Conservation (phyloP, 2,888 invertebrate species). For the Tiliacea citrago region DNA sequence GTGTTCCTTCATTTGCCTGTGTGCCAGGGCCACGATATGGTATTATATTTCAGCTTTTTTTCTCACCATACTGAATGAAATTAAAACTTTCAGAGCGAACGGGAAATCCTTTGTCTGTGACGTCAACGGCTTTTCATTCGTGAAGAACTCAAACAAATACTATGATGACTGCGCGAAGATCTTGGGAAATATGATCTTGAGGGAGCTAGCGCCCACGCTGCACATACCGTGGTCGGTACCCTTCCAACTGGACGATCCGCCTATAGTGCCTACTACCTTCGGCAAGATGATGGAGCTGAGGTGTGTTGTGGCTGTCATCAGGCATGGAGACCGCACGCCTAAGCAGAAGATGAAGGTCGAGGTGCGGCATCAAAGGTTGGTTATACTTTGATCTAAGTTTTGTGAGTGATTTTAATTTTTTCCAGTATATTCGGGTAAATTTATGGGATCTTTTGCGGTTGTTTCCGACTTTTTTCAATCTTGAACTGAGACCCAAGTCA, state of each 20-base stretch:
- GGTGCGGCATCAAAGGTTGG: constrained; percentile 97
- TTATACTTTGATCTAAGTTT: constrained; percentile 40
- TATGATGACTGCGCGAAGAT: constrained; percentile 99
- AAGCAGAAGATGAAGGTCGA: constrained; percentile 99
- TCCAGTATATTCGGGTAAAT: neutral
- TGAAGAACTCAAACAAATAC: constrained; percentile 99
- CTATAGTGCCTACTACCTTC: constrained; percentile 99
- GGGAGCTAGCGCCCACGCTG: constrained; percentile 98
- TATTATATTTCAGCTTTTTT: too few species aligned
- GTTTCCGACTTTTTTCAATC: neutral
- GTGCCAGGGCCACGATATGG: too few species aligned
- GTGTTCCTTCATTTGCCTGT: too few species aligned
- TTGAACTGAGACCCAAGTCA: neutral
- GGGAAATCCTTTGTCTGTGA: constrained; percentile 99
- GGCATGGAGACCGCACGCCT: constrained; percentile 99
- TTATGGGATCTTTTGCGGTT: neutral
- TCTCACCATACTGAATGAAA: neutral
- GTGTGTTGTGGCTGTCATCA: constrained; percentile 99
- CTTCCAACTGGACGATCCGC: constrained; percentile 99
- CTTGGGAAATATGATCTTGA: constrained; percentile 98
- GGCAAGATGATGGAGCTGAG: constrained; percentile 98
- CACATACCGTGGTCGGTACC: constrained; percentile 99
- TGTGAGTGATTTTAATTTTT: too few species aligned
- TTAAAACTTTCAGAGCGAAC: constrained; percentile 93
- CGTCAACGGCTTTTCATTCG: constrained; percentile 99